These are phyloP conservation scores for Lamproptera curius DNA, from an alignment of 2,888 invertebrate species.

Conservation along the genomic window DNA sequence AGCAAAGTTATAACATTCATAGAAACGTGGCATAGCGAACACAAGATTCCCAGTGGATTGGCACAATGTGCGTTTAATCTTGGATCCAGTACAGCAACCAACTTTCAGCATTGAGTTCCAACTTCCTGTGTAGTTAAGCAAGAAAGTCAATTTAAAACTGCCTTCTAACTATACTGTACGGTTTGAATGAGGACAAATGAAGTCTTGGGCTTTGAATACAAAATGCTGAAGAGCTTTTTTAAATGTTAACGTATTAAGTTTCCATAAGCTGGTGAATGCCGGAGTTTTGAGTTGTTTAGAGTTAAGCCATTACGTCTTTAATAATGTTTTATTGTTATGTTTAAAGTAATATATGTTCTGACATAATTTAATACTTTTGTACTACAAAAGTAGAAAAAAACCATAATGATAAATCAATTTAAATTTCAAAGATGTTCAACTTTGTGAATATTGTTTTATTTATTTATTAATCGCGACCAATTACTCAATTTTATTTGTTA, in stretches of 20 bases:
- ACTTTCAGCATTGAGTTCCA: conserved; percentile 18
- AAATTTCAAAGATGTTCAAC: too few relatives aligned
- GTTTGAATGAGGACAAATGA: conserved; percentile 20
- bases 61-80: conserved; percentile 20
- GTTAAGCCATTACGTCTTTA: too few relatives aligned
- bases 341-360: too few relatives aligned
- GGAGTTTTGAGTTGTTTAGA: not conserved
- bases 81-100: conserved; percentile 7
- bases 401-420: too few relatives aligned
- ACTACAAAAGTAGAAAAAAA: too few relatives aligned
- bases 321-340: too few relatives aligned
- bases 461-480: too few relatives aligned
- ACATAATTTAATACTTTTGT: too few relatives aligned
- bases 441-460: too few relatives aligned
- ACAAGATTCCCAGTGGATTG: conserved; percentile 15
- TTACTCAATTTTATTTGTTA: too few relatives aligned
- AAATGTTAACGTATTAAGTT: too few relatives aligned
- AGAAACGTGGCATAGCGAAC: conserved; percentile 10
- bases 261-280: too few relatives aligned
- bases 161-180: conserved; percentile 14
- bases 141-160: conserved; percentile 23
- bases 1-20: conserved; percentile 8
- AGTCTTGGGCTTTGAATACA: conserved; percentile 5
- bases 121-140: conserved; percentile 18
- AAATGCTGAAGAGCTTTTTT: not conserved